Evolutionary conservation across 2,797 vertebrate genomes (phyloP).

Genomic region (Gymnoscopelus microlampas): DNA sequence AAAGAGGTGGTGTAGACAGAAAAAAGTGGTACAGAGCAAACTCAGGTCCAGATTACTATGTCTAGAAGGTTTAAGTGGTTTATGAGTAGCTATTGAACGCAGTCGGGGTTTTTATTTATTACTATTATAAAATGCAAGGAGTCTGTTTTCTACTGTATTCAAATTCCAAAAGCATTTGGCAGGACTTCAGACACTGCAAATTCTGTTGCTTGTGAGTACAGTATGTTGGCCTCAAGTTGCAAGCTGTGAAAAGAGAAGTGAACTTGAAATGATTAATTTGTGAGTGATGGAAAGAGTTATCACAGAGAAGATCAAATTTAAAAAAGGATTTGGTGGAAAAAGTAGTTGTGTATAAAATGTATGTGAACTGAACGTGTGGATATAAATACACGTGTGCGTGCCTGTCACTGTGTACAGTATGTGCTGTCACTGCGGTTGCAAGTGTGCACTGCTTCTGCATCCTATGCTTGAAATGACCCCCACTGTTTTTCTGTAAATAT

Average conservation of each 20-base stretch:
- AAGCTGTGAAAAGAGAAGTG: conserved; percentile 26
- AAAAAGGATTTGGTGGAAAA: conserved; percentile 18
- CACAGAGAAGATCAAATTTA: conserved; percentile 3
- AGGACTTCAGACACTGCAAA: conserved; percentile 6
- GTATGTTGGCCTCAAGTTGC: neutral
- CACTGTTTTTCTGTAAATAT: neutral
- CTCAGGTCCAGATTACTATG: no score
- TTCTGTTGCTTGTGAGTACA: conserved; percentile 3
- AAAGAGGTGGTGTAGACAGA: no score
- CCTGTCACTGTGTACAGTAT: neutral
- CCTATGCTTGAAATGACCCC: conserved; percentile 11
- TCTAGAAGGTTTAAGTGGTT: no score
- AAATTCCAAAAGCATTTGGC: neutral
- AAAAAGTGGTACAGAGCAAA: no score
- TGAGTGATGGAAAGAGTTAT: conserved; percentile 13
- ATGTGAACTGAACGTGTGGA: conserved; percentile 2
- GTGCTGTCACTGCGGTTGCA: neutral
- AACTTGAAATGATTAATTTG: conserved; percentile 31
- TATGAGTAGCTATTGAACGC: no score
- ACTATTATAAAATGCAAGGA: neutral
- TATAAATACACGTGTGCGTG: conserved; percentile 4
- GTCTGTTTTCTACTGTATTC: conserved; percentile 14
- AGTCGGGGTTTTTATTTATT: neutral
- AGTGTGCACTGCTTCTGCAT: conserved; percentile 29
- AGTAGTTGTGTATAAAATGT: conserved; percentile 20